Base-by-base conservation (phyloP, 2,113 vertebrate genomes). In the Redunca redunca region DNA sequence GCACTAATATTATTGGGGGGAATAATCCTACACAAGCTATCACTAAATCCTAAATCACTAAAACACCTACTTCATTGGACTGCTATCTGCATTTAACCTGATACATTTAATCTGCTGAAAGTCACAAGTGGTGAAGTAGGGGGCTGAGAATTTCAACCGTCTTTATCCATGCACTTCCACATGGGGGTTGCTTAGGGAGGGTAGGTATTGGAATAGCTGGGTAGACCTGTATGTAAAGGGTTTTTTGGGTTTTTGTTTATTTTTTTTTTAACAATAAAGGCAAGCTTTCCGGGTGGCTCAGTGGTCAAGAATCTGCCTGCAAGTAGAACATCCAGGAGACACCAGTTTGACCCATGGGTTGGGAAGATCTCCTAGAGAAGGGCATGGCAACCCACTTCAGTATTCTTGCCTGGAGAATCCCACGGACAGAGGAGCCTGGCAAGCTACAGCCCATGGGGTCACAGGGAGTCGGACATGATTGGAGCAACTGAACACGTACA, bases 251-350 rank as follows among this genome's bases (percentile, higher is more conserved):
- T 15, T 57, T 50, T 58, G 3, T 50, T 46, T 21, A 19, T 53
- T n/a, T 19, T 95, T 94, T 40, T 33, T 95, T 90, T 25, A 86
- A 21, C 33, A 62, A 36, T 9, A 33, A 71, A 46, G 87, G 33
- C 57, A 62, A 23, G 26, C 55, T 40, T 71, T 36, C 67, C 0
- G 0, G 19, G 67, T 71, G 67, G 67, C n/a, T 71, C n/a, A 40
- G n/a, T 36, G 19, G 67, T 71, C 40, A 71, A 71, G n/a, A 71
- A 71, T 40, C 67, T 71, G 67, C 67, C n/a, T 40, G 19, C 19
- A 71, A 71, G 67, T 21, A 71, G 67, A n/a, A 36, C n/a, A 40
- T 71, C 19, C 67, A 40, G n/a, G n/a, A 71, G n/a, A 40, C 10
- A 71, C 10, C 67, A 40, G 67, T 40, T 71, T 71, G 67, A 71